Evolutionary conservation across 2,888 invertebrate genomes (phyloP), one percentile per base, ranked within the genome.

Genomic region (Agonopterix alstromeriana): DNA sequence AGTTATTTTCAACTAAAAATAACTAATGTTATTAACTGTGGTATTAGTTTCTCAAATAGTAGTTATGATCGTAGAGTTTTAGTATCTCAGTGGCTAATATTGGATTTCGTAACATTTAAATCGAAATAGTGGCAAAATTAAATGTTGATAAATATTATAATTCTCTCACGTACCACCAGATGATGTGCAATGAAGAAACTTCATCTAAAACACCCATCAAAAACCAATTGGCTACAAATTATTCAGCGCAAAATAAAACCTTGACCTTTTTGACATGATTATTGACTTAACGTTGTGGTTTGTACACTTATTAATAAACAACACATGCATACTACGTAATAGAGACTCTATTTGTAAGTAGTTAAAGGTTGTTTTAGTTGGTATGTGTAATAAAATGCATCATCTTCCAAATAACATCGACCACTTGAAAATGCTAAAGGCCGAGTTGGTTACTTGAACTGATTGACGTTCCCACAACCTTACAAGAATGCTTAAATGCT

Each of bases 401-500:
- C 71, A 70, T 80, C 70, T 73, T 72, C 65, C 56, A 64, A 74
- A 73, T 67, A 73, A 61, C 67, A 61, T 61, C 55, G 58, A 57
- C 57, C 61, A 68, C 67, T 64, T 68, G 68, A 67, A 76, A 73
- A 78, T 69, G 70, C 55, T 73, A 79, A 81, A 82, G 80, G 81
- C 72, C 73, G 48, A 12, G 50, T 57, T 58, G 62, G 57, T 62
- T 61, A 61, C 61, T 61, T 62, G 59, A 60, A 54, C 60, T 70
- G 70, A 80, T 77, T 76, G 73, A 75, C 61, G 77, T 82, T 82
- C 80, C 73, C 80, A 80, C 67, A 83, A 77, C 76, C 78, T 79
- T 70, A 71, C 50, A 62, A 68, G 62, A 67, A 65, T 65, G 56
- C 51, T 58, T 52, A 59, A 67, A 65, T 65, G 56, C 51, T 58